Evolutionary conservation across 1,140 invertebrate species (phyloP), one percentile per base, ranked within the genome.

Genomic region (Potamilus streckersoni): DNA sequence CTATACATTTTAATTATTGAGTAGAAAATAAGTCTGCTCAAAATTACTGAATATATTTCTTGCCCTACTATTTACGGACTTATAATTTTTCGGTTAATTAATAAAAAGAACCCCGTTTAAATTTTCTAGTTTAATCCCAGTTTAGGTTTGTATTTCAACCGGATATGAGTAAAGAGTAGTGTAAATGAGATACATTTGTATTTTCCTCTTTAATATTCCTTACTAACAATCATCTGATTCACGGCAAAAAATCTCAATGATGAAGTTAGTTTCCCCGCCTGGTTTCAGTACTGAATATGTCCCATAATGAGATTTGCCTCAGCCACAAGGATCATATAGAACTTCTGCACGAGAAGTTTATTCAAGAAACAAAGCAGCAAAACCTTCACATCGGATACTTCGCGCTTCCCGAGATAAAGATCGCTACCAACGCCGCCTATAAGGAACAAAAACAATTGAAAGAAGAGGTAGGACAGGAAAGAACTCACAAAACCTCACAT

Each of bases 391-490:
- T 80, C 27, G 70, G 78, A n/a, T 83, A 71, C 62, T 80, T 76
- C 66, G 80, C 82, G 3, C 68, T 83, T 20, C 82, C 82, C 16
- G 80, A 83, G 67, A 83, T 83, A 17, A 83, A 83, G 71, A 64
- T 83, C 19, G 69, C 76, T 14, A 80, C 80, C 19, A 83, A 81
- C 67, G 76, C 77, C 17, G 74, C 78, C 2, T 83, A 83, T 68
- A 72, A 80, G 23, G 76, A 83, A 69, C 76, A 81, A 14, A 66
- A 75, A 27, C 63, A 74, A 19, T 61, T 80, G 67, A 73, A 80
- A n/a, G 74, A 76, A 57, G 76, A 80, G 69, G 82, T 83, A 56
- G 59, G 69, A 49, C 6, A 11, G 38, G 1, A 49, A 49, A 49
- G 19, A 15, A 14, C 63, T 11, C 19, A n/a, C 49, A n/a, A 6